A percentile compares a stretch with the other conserved stretches of the same genome.
phyloP scores from a whole-genome alignment of 2,797 vertebrate species.

The Aulostomus chinensis region DNA sequence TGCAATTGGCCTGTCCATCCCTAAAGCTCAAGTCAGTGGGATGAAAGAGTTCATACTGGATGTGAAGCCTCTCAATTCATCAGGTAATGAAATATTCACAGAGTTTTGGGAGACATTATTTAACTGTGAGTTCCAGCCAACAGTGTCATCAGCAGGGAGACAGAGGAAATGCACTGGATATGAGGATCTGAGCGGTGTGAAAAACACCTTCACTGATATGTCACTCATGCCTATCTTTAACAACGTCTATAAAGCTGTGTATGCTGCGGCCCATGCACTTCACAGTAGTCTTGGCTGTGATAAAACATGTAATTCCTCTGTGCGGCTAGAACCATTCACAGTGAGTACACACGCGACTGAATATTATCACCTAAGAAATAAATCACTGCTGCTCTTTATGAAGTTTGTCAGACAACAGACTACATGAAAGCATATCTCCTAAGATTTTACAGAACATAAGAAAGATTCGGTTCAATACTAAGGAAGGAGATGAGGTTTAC shows the following conservation, averaged over 20 bases:
- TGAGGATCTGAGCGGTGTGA: conserved; percentile 51
- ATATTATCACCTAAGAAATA: too few species aligned
- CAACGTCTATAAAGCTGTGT: conserved; percentile 78
- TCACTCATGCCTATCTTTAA: conserved; percentile 72
- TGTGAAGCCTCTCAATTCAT: conserved; percentile 57
- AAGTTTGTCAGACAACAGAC: too few species aligned
- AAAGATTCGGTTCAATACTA: conserved; percentile 59
- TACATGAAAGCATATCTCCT: not conserved
- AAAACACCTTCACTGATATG: conserved; percentile 73
- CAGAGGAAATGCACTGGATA: conserved; percentile 57
- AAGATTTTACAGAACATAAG: conserved; percentile 71
- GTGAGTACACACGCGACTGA: conserved; percentile 57
- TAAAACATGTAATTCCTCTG: conserved; percentile 52
- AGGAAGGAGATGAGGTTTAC: conserved; percentile 71
- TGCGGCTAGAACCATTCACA: conserved; percentile 52
- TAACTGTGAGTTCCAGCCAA: conserved; percentile 47
- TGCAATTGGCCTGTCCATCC: conserved; percentile 75
- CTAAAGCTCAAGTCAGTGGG: conserved; percentile 65
- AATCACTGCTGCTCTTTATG: too few species aligned
- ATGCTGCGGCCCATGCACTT: conserved; percentile 74
- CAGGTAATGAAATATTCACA: conserved; percentile 55
- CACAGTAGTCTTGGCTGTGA: conserved; percentile 65
- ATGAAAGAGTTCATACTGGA: conserved; percentile 70
- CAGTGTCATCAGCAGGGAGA: not conserved
- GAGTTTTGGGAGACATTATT: conserved; percentile 75